Evolutionary conservation across 2,888 invertebrate genomes (phyloP).

Genomic region (Dysmachus trigonus): DNA sequence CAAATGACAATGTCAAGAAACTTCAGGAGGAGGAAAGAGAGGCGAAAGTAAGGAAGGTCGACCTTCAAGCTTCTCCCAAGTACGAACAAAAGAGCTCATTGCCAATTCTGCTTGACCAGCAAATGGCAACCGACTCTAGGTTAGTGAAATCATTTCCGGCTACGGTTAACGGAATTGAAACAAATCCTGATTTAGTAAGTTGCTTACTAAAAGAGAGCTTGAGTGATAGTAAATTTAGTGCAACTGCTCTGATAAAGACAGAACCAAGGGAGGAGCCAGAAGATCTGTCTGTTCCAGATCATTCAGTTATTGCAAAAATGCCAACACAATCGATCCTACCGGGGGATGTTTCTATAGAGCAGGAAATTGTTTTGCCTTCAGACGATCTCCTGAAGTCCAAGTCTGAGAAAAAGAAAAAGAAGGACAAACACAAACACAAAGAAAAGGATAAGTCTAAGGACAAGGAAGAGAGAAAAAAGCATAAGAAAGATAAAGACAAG

Average conservation of each 20-base stretch:
- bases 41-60: slow-evolving; percentile 48
- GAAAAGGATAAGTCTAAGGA: slow-evolving; percentile 80
- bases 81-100: slow-evolving; percentile 22
- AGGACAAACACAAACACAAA: slow-evolving; percentile 82
- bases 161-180: slow-evolving; percentile 74
- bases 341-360: slow-evolving; percentile 59
- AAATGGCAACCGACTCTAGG: slow-evolving; percentile 19
- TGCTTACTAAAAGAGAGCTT: slow-evolving; percentile 74
- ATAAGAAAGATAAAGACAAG: slow-evolving; percentile 73
- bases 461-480: slow-evolving; percentile 76
- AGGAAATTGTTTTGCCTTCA: background rate
- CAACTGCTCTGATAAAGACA: slow-evolving; percentile 47
- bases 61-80: slow-evolving; percentile 44
- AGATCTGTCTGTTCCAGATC: background rate
- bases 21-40: slow-evolving; percentile 47
- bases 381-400: slow-evolving; percentile 51
- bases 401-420: slow-evolving; percentile 73
- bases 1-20: background rate
- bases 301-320: slow-evolving; percentile 53
- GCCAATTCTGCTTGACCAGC: slow-evolving; percentile 34
- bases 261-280: slow-evolving; percentile 23
- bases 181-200: slow-evolving; percentile 77
- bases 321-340: slow-evolving; percentile 65
- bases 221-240: slow-evolving; percentile 52
- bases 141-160: slow-evolving; percentile 42